These are phyloP conservation scores for Saccostrea cuccullata DNA, from an alignment of 1,140 invertebrate species.

Conservation along the genomic window DNA sequence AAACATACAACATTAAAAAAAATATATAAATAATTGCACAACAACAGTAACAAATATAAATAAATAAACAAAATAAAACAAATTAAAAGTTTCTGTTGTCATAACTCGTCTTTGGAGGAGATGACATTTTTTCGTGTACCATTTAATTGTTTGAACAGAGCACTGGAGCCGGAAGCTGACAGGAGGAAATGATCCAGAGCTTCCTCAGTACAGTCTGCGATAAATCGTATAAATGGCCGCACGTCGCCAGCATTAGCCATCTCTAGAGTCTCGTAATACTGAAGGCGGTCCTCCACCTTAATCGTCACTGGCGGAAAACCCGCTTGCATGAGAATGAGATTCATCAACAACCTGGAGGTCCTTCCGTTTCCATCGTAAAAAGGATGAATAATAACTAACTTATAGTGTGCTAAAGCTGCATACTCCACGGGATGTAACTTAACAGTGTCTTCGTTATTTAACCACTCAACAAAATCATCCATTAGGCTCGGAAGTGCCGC, in stretches of 20 bases:
- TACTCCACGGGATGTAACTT: constrained; percentile 85
- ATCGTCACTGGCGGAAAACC: constrained; percentile 98
- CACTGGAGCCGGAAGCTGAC: constrained; percentile 62
- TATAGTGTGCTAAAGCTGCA: constrained; percentile 96
- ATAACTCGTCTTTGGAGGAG: constrained; percentile 1
- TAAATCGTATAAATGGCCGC: constrained; percentile 93
- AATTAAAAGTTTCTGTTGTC: neutral
- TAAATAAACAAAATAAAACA: neutral
- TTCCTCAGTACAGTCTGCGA: constrained; percentile 94
- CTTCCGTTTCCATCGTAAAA: constrained; percentile 91
- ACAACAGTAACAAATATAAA: no score
- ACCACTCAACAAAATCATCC: constrained; percentile 92
- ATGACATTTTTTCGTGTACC: constrained; percentile 8
- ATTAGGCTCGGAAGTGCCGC: constrained; percentile 89
- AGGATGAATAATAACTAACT: constrained; percentile 94
- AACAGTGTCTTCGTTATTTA: constrained; percentile 90
- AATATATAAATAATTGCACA: no score
- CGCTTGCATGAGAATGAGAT: constrained; percentile 97
- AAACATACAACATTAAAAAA: no score
- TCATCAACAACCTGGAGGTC: constrained; percentile 96
- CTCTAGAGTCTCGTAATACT: constrained; percentile 90
- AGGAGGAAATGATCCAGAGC: constrained; percentile 91
- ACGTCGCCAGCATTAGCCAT: constrained; percentile 87
- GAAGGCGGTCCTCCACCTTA: constrained; percentile 89
- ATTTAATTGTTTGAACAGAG: constrained; percentile 32